These are phyloP conservation scores for Pagetopsis macropterus DNA, from an alignment of 2,797 vertebrate genomes.

Conservation along the genomic window DNA sequence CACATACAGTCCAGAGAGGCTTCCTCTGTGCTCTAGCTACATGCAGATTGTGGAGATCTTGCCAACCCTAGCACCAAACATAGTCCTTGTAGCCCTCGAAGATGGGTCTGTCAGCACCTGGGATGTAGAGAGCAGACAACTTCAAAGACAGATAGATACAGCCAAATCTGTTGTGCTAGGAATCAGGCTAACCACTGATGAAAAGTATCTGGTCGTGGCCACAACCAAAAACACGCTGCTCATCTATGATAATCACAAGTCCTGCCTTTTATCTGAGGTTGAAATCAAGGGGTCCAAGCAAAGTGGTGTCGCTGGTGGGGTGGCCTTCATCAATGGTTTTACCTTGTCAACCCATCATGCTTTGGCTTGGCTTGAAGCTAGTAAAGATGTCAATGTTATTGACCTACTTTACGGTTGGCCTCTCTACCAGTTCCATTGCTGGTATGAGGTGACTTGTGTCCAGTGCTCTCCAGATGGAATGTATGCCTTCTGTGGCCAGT, in stretches of 20 bases:
- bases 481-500: slow-evolving; percentile 97
- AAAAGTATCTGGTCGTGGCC: slow-evolving; percentile 97
- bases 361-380: slow-evolving; percentile 97
- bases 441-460: slow-evolving; percentile 98
- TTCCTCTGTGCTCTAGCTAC: slow-evolving; percentile 93
- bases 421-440: slow-evolving; percentile 98
- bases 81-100: slow-evolving; percentile 94
- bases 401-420: slow-evolving; percentile 98
- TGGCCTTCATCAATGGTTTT: slow-evolving; percentile 96
- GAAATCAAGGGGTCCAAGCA: slow-evolving; percentile 98
- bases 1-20: slow-evolving; percentile 95
- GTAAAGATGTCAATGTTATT: slow-evolving; percentile 97
- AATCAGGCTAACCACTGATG: slow-evolving; percentile 92
- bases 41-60: slow-evolving; percentile 96
- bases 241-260: slow-evolving; percentile 98
- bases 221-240: slow-evolving; percentile 98
- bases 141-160: slow-evolving; percentile 95
- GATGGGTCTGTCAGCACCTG: slow-evolving; percentile 98
- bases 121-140: slow-evolving; percentile 95
- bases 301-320: slow-evolving; percentile 86
- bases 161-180: slow-evolving; percentile 94
- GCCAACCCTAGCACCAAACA: slow-evolving; percentile 93
- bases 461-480: slow-evolving; percentile 96
- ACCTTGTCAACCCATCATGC: slow-evolving; percentile 94
- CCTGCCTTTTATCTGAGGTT: slow-evolving; percentile 96